Evolutionary conservation across 2,888 invertebrate species (phyloP), one percentile per base, ranked within the genome.

Genomic region (Cheilosia variabilis): DNA sequence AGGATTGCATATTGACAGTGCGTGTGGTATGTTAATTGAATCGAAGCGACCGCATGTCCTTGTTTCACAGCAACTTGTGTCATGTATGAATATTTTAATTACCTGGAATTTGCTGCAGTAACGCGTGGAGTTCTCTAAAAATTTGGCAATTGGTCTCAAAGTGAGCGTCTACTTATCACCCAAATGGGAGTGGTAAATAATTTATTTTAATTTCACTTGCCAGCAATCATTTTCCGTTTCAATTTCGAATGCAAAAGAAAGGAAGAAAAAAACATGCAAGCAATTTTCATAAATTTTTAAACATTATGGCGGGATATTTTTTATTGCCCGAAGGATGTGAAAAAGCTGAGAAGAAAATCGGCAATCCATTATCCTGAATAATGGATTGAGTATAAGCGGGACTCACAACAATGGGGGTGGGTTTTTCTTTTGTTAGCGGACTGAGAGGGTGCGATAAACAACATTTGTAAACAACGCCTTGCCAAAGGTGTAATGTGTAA

Each of bases 21-120:
- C 31, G 9, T 17, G 24, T 60, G 72, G 53, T 72, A 82, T 78
- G 72, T 55, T 82, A 78, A 83, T 78, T 78, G 72, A 83, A 83
- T 73, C 13, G 50, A 55, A 55, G 55, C 34, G 65, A 60, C 19
- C 37, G 27, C 13, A 19, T 27, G 68, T 80, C 55, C 27, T 45
- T 73, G 22, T 55, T 10, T 62, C 52, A 13, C 52, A 13, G 52
- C 22, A 24, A 4, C 22, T 13, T 15, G 9, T 2, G 60, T 31
- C 17, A 17, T 24, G 2, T 47, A n/a, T 41, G 69, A 45, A 45
- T 62, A 58, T 76, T 76, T 81, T 80, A 62, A 80, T 80, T 55
- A 75, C 37, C 22, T 10, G 58, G 52, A 31, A 50, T 34, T 55
- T 53, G 17, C 3, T n/a, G 2, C 31, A 31, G 13, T 17, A 9